Evolutionary conservation across 2,113 vertebrate species (phyloP), one percentile per base, ranked within the genome.

Genomic region (Sprattus sprattus): DNA sequence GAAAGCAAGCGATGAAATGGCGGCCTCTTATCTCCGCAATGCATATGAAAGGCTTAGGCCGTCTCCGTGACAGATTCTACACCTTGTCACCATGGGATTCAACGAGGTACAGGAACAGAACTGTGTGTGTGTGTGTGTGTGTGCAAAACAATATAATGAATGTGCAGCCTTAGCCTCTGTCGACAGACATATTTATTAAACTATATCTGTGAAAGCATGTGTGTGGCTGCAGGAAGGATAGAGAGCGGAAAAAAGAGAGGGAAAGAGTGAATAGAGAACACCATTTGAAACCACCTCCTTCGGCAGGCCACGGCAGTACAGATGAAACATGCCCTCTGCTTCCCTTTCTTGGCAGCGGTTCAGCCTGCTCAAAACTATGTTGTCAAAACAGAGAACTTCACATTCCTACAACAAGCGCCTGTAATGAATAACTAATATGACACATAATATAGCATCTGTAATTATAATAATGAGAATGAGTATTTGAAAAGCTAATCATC

Each of bases 31-130:
- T 95, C 95, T 95, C 92, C 86, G 82, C 91, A 92, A 92, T 94
- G 93, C 93, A 95, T 95, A 94, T 95, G 94, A 95, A 95, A 95
- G 94, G 94, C 94, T 95, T 95, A 94, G 89, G 91, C 89, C 86
- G 93, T 93, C 93, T 94, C 91, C 83, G 89, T 94, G 93, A 94
- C 94, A 95, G 92, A 94, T 91, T 93, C 89, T 89, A 91, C 60
- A 90, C 91, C 94, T 93, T 91, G 90, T 93, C 93, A 89, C 91
- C 87, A 84, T 82, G 92, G 93, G 93, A 95, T 94, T 95, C 94
- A 90, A 91, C 88, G 89, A 91, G 93, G 91, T 93, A 92, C 87
- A 89, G 89, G 89, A 92, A 91, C 89, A 91, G 89, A 88, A 86
- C 25, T 75, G 1, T 75, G 28, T 39, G 25, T 75, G 28, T 88